phyloP scores from a whole-genome alignment of 2,113 vertebrate species.

The Anas platyrhynchos region DNA sequence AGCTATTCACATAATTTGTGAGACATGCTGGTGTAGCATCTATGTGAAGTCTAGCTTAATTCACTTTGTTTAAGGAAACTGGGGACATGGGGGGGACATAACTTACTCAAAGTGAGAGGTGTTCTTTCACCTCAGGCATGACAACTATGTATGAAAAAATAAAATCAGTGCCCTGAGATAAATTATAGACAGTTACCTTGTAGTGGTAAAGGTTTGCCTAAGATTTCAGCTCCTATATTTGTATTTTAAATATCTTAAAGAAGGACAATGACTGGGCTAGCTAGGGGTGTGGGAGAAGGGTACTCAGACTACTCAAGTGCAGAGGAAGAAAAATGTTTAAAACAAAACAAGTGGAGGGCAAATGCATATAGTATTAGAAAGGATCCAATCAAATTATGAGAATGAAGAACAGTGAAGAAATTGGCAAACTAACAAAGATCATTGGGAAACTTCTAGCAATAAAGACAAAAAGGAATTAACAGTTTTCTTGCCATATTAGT shows the following conservation, averaged over 20 bases:
- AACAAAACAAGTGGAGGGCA: neutral
- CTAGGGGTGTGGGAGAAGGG: rapidly evolving
- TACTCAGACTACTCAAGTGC: neutral
- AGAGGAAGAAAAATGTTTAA: neutral
- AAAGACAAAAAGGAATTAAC: neutral
- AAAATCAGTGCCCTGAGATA: neutral
- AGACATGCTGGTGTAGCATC: neutral
- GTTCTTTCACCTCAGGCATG: neutral
- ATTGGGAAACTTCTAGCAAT: neutral
- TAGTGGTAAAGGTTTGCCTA: neutral
- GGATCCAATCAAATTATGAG: neutral
- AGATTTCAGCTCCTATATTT: neutral
- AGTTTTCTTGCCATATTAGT: neutral
- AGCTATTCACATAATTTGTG: neutral
- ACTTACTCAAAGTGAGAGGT: neutral
- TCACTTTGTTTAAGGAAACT: neutral
- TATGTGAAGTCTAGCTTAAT: neutral
- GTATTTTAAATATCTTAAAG: neutral
- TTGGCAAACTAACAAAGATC: neutral
- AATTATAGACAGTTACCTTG: neutral
- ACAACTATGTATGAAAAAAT: neutral
- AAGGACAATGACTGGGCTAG: neutral
- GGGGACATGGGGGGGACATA: too few species aligned
- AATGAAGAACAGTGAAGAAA: neutral
- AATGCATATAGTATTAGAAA: neutral